phyloP scores from a whole-genome alignment of 2,113 vertebrate genomes.

The Cervus canadensis region DNA sequence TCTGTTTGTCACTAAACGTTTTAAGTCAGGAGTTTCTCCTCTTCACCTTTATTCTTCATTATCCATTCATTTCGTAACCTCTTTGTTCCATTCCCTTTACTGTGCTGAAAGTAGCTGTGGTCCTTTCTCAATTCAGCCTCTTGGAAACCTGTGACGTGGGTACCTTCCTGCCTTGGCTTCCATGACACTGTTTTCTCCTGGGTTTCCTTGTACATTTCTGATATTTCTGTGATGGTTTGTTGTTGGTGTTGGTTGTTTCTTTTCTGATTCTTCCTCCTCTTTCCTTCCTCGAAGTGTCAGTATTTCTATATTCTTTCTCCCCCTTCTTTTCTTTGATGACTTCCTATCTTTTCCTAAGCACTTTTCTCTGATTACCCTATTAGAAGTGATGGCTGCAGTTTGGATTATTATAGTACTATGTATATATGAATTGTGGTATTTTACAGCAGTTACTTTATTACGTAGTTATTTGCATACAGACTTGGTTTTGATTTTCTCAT shows the following conservation, averaged over 20 bases:
- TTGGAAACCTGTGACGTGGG: neutral
- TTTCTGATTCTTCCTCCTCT: neutral
- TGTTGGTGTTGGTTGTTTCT: neutral
- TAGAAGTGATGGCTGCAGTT: neutral
- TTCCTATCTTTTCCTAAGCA: neutral
- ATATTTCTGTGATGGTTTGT: neutral
- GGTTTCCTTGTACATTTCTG: neutral
- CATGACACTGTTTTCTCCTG: neutral
- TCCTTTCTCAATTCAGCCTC: neutral
- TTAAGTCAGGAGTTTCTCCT: neutral
- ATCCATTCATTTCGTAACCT: neutral
- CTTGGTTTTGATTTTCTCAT: conserved; percentile 22
- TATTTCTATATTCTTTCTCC: neutral
- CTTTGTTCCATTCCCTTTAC: neutral
- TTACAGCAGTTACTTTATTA: neutral
- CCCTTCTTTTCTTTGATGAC: neutral
- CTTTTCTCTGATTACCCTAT: neutral
- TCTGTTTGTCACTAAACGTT: neutral
- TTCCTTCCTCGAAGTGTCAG: neutral
- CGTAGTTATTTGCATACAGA: neutral
- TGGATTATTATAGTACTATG: neutral
- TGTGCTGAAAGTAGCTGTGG: neutral
- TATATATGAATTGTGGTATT: neutral
- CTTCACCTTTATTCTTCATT: neutral
- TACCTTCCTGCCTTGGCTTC: neutral